Conservation (phyloP, 2,113 vertebrate genomes). For the Limanda limanda region DNA sequence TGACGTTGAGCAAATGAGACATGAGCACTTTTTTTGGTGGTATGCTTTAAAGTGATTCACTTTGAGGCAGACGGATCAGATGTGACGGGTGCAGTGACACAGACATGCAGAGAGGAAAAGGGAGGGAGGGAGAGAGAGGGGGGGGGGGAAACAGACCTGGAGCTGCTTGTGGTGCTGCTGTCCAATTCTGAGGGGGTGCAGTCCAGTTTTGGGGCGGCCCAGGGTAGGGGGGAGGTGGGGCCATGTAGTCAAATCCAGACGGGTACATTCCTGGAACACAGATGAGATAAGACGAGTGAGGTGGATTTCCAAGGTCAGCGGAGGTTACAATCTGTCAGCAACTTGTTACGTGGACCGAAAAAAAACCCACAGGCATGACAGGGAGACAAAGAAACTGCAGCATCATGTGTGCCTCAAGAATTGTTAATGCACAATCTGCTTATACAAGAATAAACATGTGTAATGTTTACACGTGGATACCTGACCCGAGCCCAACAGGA, state of each 20-base stretch:
- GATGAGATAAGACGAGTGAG: neutral
- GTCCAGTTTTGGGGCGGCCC: conserved; percentile 83
- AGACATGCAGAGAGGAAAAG: conserved; percentile 39
- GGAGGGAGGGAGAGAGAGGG: neutral
- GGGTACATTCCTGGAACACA: conserved; percentile 84
- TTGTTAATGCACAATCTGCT: neutral
- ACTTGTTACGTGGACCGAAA: conserved; percentile 3
- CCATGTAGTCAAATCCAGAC: conserved; percentile 82
- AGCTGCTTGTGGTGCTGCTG: conserved; percentile 61
- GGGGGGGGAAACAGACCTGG: conserved; percentile 66
- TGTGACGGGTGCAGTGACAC: conserved; percentile 70
- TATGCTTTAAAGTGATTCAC: conserved; percentile 64
- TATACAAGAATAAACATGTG: no score
- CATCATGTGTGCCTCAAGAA: neutral
- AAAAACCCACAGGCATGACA: conserved; percentile 1
- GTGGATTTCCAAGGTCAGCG: conserved; percentile 6
- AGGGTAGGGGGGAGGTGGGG: conserved; percentile 88
- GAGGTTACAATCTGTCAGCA: conserved; percentile 16
- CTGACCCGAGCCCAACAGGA: no score
- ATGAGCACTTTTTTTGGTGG: conserved; percentile 40
- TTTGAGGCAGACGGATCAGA: conserved; percentile 64
- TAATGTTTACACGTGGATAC: no score
- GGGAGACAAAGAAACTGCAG: neutral
- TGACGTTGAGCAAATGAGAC: conserved; percentile 58
- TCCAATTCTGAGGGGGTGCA: conserved; percentile 74